Evolutionary conservation across 2,888 invertebrate genomes (phyloP).

Genomic region (Rugalucina vietnamica): DNA sequence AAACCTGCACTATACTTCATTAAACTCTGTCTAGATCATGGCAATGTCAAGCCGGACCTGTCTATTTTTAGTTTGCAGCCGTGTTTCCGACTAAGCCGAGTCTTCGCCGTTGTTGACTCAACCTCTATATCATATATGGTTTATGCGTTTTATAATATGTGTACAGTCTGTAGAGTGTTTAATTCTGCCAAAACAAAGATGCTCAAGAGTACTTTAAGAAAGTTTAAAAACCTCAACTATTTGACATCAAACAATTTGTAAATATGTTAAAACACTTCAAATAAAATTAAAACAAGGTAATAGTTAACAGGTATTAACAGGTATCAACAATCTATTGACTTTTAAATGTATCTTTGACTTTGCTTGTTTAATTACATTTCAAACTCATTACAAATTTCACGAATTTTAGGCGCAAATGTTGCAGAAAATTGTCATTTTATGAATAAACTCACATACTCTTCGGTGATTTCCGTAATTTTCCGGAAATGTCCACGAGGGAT

Average conservation of each 20-base stretch:
- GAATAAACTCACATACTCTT: not conserved
- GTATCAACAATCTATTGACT: not conserved
- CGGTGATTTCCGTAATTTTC: not conserved
- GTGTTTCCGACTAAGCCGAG: too few relatives aligned
- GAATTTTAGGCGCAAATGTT: not conserved
- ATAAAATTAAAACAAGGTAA: too few relatives aligned
- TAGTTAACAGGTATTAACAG: not conserved
- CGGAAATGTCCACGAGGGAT: not conserved
- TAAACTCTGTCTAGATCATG: too few relatives aligned
- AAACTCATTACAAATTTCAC: not conserved
- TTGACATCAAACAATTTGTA: not conserved
- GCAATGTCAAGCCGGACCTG: too few relatives aligned
- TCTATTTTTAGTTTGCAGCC: too few relatives aligned
- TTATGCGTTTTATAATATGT: too few relatives aligned
- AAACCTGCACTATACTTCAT: too few relatives aligned
- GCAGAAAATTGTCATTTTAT: not conserved
- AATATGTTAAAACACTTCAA: too few relatives aligned
- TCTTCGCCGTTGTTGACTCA: too few relatives aligned
- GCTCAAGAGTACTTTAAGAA: not conserved
- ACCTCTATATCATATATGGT: too few relatives aligned
- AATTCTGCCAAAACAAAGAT: not conserved
- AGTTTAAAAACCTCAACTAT: not conserved
- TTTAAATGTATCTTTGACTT: not conserved
- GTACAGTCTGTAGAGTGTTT: too few relatives aligned
- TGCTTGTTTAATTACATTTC: not conserved